These are phyloP conservation scores for Avahi laniger DNA, from an alignment of 2,797 vertebrate species.

Conservation along the genomic window DNA sequence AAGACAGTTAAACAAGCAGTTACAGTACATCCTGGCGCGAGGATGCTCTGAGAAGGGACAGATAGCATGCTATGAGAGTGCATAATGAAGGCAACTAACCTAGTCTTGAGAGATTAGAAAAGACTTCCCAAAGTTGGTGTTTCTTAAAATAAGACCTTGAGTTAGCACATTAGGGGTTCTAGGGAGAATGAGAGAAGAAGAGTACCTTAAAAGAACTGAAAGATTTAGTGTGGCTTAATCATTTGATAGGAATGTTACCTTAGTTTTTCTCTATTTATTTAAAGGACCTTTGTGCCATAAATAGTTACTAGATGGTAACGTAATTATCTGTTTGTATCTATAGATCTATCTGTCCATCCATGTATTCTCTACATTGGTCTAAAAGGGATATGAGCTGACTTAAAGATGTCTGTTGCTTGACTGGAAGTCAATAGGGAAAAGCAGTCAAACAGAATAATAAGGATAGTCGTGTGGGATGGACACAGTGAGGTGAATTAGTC, in stretches of 20 bases:
- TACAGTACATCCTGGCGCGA: neutral
- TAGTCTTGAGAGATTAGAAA: neutral
- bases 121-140: neutral
- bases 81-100: neutral
- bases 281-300: neutral
- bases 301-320: slow-evolving; percentile 12
- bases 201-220: slow-evolving; percentile 8
- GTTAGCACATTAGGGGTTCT: neutral
- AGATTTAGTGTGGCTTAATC: neutral
- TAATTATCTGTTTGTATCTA: neutral
- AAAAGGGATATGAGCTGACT: neutral
- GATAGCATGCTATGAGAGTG: neutral
- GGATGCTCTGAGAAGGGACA: neutral
- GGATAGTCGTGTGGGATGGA: neutral
- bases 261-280: slow-evolving; percentile 35
- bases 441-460: neutral
- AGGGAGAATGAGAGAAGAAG: neutral
- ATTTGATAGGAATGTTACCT: slow-evolving; percentile 1
- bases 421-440: neutral
- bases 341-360: neutral
- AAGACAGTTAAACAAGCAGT: neutral
- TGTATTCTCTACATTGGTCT: neutral
- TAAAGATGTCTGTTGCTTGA: neutral
- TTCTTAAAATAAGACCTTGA: slow-evolving; percentile 53
- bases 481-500: neutral